A percentile compares a stretch with the other conserved stretches of the same genome.
phyloP scores from a whole-genome alignment of 2,888 invertebrate genomes.

The Dasypogon diadema region DNA sequence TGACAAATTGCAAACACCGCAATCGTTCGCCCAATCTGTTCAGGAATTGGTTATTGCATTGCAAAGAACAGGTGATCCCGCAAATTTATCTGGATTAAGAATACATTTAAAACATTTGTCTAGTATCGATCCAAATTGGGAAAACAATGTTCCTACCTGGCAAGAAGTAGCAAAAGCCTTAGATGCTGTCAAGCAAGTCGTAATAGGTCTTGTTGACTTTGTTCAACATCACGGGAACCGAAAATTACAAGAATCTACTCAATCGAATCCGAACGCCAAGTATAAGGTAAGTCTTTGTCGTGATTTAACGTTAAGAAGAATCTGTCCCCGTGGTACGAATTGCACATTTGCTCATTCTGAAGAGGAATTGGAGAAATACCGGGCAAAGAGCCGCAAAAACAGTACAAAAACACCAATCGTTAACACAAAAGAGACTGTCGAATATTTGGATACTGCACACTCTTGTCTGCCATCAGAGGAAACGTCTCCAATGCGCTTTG shows the following conservation, averaged over 20 bases:
- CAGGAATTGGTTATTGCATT: constrained; percentile 91
- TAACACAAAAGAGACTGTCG: constrained; percentile 60
- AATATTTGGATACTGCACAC: constrained; percentile 58
- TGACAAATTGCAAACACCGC: constrained; percentile 93
- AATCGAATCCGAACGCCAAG: constrained; percentile 75
- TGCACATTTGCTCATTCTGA: constrained; percentile 95
- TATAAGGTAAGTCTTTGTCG: constrained; percentile 94
- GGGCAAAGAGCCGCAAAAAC: constrained; percentile 76
- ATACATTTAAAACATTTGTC: constrained; percentile 87
- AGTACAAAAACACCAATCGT: constrained; percentile 61
- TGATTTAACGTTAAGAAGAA: constrained; percentile 82
- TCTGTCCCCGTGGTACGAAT: constrained; percentile 86
- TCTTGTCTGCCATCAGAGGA: constrained; percentile 61
- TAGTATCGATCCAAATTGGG: constrained; percentile 86
- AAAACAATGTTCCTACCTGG: constrained; percentile 75
- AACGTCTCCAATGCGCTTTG: constrained; percentile 63
- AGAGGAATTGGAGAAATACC: constrained; percentile 87
- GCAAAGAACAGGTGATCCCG: constrained; percentile 88
- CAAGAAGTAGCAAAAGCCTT: constrained; percentile 76
- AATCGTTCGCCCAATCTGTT: constrained; percentile 90
- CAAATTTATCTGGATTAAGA: constrained; percentile 81
- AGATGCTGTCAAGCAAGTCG: constrained; percentile 78
- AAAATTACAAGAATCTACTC: constrained; percentile 73
- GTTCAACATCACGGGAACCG: constrained; percentile 80
- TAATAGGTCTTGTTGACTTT: constrained; percentile 82